These are phyloP conservation scores for Megalonaias nervosa DNA, from an alignment of 1,140 invertebrate species.

Conservation along the genomic window DNA sequence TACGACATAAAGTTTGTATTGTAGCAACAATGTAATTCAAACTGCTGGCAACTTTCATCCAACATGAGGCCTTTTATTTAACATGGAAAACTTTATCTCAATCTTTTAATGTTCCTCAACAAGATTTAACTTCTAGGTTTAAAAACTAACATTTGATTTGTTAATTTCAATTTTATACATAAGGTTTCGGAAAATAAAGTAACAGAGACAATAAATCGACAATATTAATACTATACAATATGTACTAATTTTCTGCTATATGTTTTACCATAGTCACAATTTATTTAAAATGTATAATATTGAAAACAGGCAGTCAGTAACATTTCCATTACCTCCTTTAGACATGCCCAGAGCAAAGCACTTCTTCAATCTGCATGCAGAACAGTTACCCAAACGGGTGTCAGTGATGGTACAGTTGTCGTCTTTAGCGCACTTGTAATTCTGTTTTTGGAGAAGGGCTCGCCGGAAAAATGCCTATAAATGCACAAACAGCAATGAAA, in stretches of 20 bases:
- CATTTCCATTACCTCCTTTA: slow-evolving; percentile 53
- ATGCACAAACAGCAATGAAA: background rate
- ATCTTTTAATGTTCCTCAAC: too few species aligned
- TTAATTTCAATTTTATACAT: too few species aligned
- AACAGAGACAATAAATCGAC: too few species aligned
- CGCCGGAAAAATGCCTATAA: slow-evolving; percentile 66
- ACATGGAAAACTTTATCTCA: too few species aligned
- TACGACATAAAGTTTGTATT: too few species aligned
- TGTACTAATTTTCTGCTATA: background rate
- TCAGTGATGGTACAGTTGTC: slow-evolving; percentile 56
- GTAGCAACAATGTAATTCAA: too few species aligned
- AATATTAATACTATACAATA: background rate
- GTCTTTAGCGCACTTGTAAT: slow-evolving; percentile 54
- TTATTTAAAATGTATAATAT: background rate
- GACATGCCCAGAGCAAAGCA: slow-evolving; percentile 66
- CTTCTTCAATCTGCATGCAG: slow-evolving; percentile 62
- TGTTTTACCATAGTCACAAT: background rate
- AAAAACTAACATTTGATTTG: too few species aligned
- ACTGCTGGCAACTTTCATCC: too few species aligned
- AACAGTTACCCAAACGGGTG: slow-evolving; percentile 57
- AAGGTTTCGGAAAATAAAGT: too few species aligned
- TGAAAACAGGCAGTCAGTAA: background rate
- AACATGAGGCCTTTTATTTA: too few species aligned
- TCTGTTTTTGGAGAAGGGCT: slow-evolving; percentile 51
- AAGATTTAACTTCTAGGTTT: too few species aligned